These are phyloP conservation scores for Sylvia borin DNA, from an alignment of 2,797 vertebrate species.

Conservation along the genomic window DNA sequence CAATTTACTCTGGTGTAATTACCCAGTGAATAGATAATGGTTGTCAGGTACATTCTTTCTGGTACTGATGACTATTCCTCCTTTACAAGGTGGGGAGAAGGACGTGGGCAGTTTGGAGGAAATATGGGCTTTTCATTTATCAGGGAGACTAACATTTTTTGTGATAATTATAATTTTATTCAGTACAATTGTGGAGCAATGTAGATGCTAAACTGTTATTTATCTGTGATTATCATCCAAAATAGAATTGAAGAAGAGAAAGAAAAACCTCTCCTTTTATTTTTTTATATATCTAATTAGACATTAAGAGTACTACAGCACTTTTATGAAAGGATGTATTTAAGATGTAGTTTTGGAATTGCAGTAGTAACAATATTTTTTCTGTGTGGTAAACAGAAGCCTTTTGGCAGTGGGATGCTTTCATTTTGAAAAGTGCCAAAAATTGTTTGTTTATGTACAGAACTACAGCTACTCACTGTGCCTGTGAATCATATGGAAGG, in stretches of 20 bases:
- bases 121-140: not conserved
- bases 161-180: slow-evolving; percentile 5
- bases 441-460: slow-evolving; percentile 74
- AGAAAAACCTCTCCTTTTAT: not conserved
- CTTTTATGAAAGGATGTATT: slow-evolving; percentile 68
- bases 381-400: slow-evolving; percentile 73
- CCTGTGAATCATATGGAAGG: slow-evolving; percentile 44
- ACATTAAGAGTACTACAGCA: slow-evolving; percentile 46
- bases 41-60: not conserved
- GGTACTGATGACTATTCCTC: not conserved
- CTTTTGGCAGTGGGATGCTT: slow-evolving; percentile 72
- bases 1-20: not conserved
- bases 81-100: not conserved
- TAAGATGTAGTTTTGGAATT: slow-evolving; percentile 68
- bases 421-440: slow-evolving; percentile 72
- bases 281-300: slow-evolving; percentile 67
- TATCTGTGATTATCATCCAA: slow-evolving; percentile 65
- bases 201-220: slow-evolving; percentile 63
- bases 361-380: slow-evolving; percentile 73
- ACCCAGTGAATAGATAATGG: not conserved
- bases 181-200: slow-evolving; percentile 11
- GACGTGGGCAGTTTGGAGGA: not conserved
- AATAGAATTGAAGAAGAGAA: slow-evolving; percentile 45
- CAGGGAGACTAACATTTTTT: not conserved
- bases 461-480: slow-evolving; percentile 57